Base-by-base conservation (phyloP, 2,113 vertebrate genomes). In the Oreochromis tanganicae region DNA sequence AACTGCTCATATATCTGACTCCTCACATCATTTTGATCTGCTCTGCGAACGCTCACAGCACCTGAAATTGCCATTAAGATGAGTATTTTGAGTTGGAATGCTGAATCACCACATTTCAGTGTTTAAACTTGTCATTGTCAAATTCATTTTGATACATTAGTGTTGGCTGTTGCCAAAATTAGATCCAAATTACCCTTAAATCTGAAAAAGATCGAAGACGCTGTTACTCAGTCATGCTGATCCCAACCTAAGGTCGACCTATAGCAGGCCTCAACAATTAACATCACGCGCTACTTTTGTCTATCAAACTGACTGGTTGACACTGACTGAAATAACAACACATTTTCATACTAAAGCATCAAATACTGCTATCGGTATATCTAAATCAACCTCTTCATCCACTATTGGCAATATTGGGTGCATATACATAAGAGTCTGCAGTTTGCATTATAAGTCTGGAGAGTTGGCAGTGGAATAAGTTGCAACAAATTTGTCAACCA, bases 41-140 rank as follows among this genome's bases (percentile, higher is more conserved):
- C 81, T 87, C 84, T 85, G 82, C 52, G 16, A 83, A 89, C 24
- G 80, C 34, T 82, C 84, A 38, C 90, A 36, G 80, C 89, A 93
- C 93, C 92, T 93, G 90, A 90, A 90, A 91, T 89, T 80, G 29
- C 80, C 84, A 95, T 91, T 83, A 91, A 13, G 5, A 83, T 66
- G 32, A 66, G 41, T 46, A 87, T 81, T 89, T 90, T 84, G 80
- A 82, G 82, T 78, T 75, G 55, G 36, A 83, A 92, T 57, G 63
- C 84, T 85, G 66, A 61, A 92, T 87, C 71, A 52, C 13, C 66
- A 59, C 13, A 82, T 83, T 80, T 83, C 73, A 56, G 13, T 41
- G 50, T 89, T 87, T 83, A 68, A 87, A 91, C 81, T 36, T 54
- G 27, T 43, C 24, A 57, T 54, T 82, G 83, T 86, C 52, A 84